A percentile compares a stretch with the other conserved stretches of the same genome.
These are phyloP conservation scores for Aphrocallistes beatrix DNA, from an alignment of 37 sponge, comb jelly and placozoan species.

Conservation along the genomic window DNA sequence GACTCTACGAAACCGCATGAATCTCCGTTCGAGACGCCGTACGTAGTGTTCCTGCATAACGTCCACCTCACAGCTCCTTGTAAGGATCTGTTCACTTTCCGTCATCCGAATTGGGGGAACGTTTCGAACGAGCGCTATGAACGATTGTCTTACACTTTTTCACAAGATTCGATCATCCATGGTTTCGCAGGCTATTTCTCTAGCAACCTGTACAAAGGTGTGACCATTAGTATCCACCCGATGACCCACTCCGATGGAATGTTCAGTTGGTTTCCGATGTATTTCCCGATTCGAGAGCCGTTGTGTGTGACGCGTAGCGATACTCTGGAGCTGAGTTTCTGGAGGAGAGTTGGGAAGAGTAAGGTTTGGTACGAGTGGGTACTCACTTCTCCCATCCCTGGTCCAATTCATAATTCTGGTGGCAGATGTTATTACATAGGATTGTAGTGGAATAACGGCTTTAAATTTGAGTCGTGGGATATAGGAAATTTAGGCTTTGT, in stretches of 20 bases:
- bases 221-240: conserved; percentile 76
- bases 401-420: conserved; percentile 65
- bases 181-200: conserved; percentile 97
- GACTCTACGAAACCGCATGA: conserved; percentile 28
- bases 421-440: conserved; percentile 86
- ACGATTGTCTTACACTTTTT: conserved; percentile 32
- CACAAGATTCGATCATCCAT: conserved; percentile 45
- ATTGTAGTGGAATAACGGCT: conserved; percentile 25
- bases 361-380: conserved; percentile 99
- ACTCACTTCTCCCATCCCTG: conserved; percentile 41
- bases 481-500: too few species aligned
- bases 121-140: conserved; percentile 51
- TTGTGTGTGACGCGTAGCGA: conserved; percentile 28
- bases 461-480: neutral
- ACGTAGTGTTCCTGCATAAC: conserved; percentile 78
- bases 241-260: conserved; percentile 75
- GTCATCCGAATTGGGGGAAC: conserved; percentile 71
- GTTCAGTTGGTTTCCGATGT: conserved; percentile 99
- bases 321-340: conserved; percentile 45
- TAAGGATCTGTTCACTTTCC: conserved; percentile 59
- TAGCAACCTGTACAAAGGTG: conserved; percentile 61
- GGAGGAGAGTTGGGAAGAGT: conserved; percentile 46
- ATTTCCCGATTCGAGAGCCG: conserved; percentile 76
- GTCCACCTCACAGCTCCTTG: conserved; percentile 44
- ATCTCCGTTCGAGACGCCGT: conserved; percentile 69